A percentile compares a stretch with the other conserved stretches of the same genome.
Conservation (phyloP, 2,797 vertebrate genomes). For the Melanotaenia parkinsoni region DNA sequence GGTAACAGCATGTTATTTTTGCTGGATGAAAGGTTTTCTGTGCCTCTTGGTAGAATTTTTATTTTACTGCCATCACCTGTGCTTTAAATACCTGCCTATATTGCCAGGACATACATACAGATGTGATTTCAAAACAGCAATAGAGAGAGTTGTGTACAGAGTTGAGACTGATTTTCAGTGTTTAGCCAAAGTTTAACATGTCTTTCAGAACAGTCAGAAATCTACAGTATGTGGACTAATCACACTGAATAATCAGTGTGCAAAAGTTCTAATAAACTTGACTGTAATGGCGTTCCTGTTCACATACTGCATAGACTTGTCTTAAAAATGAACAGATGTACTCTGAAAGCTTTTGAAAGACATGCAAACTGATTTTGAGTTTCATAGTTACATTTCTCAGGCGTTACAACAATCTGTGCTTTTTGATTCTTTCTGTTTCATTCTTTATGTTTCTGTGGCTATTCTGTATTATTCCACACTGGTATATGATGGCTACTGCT, state of each 20-base stretch:
- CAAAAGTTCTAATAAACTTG: neutral
- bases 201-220: neutral
- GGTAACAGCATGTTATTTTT: conserved; percentile 38
- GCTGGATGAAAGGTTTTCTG: conserved; percentile 43
- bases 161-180: neutral
- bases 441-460: neutral
- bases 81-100: conserved; percentile 21
- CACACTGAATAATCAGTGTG: neutral
- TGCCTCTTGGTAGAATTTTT: conserved; percentile 28
- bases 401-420: neutral
- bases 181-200: neutral
- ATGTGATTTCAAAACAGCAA: conserved; percentile 6
- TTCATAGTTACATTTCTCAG: neutral
- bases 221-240: neutral
- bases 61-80: conserved; percentile 22
- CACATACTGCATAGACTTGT: neutral
- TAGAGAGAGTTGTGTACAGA: neutral
- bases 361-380: neutral
- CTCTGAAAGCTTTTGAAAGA: neutral
- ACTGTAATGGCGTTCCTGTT: neutral
- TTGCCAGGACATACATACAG: conserved; percentile 3
- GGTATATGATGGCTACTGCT: conserved; percentile 10
- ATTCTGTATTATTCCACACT: conserved; percentile 13
- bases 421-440: neutral
- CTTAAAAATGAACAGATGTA: neutral